Evolutionary conservation across 2,797 vertebrate species (phyloP), one percentile per base, ranked within the genome.

Genomic region (Hafferia zeledoni): DNA sequence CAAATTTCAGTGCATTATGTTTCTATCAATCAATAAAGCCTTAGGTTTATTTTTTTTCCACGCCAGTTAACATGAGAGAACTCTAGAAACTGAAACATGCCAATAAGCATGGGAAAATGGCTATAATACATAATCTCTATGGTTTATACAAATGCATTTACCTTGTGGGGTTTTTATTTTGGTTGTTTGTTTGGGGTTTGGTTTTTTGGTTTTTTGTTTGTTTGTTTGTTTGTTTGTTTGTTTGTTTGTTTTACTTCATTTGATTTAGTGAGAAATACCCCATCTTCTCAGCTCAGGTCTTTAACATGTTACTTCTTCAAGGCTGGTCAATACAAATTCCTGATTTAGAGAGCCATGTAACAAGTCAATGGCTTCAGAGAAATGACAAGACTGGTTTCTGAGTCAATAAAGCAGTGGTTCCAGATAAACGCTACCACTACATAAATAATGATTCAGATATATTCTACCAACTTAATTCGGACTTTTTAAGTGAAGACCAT

Each of bases 391-490:
- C 30, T 39, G 27, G 14, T 65, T 76, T 82, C 57, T 72, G 67
- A 72, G n/a, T 23, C 25, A 61, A 47, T 65, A 85, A 56, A 63
- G 13, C 8, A 60, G 7, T 17, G 27, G n/a, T 60, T 81, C 78
- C 60, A 56, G 37, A 86, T 67, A 80, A 83, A 55, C 20, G 19
- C 12, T 22, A 46, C 13, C 31, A 43, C 24, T 13, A 63, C 49
- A 61, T 7, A 69, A 13, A 76, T 12, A 61, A 13, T 2, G 37
- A 69, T 69, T 37, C 63, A 69, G 63, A 69, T 69, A 25, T 30
- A 28, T 7, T 9, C 49, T n/a, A 44, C 15, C 18, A 53, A 11
- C 11, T 56, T 28, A n/a, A 76, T 76, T 61, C 0, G 0, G 18
- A 59, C 10, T 79, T 93, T 27, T 49, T 2, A 75, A 64, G 6